Evolutionary conservation across 1,140 invertebrate species (phyloP), one percentile per base, ranked within the genome.

Genomic region (Asbolus verrucosus): DNA sequence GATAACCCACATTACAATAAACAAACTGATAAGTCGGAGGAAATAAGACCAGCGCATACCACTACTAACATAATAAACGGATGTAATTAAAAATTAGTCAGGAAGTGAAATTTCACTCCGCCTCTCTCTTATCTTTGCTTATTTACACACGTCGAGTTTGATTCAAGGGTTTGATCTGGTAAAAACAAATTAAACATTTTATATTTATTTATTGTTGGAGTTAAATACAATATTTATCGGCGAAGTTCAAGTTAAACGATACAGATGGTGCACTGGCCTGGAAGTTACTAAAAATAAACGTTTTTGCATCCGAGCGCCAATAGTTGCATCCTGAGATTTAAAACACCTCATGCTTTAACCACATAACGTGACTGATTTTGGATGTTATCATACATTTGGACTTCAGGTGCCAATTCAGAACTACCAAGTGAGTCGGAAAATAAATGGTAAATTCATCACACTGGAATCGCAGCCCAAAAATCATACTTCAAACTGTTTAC

Each of bases 201-300:
- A 60, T 38, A 62, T 62, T 62, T 62, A 63, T 63, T 63, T 63
- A 63, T 63, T 30, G 14, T 41, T 62, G 13, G 61, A 33, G 33
- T 63, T 63, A 39, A 62, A 62, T 62, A 38, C 36, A 38, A 39
- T 62, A 39, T 62, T 62, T 62, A 62, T 62, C 60, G 60, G 60
- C 60, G 59, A 62, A 63, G 61, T 63, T 63, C 61, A 63, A 63
- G 61, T 63, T 63, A 63, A 63, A 63, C 61, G 61, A 63, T 11
- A 62, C 61, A 63, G 39, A 63, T 63, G 61, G 61, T 63, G 61
- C 61, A 63, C 16, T 63, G 61, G 61, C 61, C 61, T 63, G 61
- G 19, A 41, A 63, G 46, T 27, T 11, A n/a, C 46, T 54, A 54
- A 54, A 54, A 54, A 54, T 54, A 54, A 54, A 13, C 46, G 46